phyloP scores from a whole-genome alignment of 2,113 vertebrate genomes.

The Pholis gunnellus region DNA sequence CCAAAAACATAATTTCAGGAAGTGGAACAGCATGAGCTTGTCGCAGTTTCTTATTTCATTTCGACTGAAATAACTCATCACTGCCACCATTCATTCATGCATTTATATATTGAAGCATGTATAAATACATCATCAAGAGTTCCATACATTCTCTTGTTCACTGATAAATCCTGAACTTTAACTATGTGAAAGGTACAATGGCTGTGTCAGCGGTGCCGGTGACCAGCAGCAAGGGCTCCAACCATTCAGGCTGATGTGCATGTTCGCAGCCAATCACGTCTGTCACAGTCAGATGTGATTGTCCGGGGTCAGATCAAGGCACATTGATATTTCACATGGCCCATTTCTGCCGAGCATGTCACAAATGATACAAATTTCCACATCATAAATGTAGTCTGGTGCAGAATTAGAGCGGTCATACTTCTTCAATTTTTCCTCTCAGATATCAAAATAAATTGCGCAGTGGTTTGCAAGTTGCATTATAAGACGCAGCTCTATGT shows the following conservation, averaged over 20 bases:
- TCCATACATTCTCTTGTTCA: conserved; percentile 7
- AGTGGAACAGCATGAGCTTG: conserved; percentile 44
- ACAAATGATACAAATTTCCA: conserved; percentile 72
- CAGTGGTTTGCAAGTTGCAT: conserved; percentile 52
- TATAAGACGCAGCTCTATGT: conserved; percentile 51
- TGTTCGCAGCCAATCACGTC: conserved; percentile 68
- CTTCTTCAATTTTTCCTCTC: conserved; percentile 70
- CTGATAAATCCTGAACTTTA: conserved; percentile 29
- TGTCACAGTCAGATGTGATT: conserved; percentile 63
- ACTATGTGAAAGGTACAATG: conserved; percentile 32
- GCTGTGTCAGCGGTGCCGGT: conserved; percentile 22
- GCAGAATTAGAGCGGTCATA: conserved; percentile 67
- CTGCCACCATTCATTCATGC: conserved; percentile 20
- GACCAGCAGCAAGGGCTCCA: conserved; percentile 60
- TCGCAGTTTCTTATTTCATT: conserved; percentile 30
- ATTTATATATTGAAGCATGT: conserved; percentile 14
- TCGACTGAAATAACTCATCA: conserved; percentile 32
- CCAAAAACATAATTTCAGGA: conserved; percentile 29
- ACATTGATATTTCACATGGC: conserved; percentile 69
- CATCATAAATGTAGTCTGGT: conserved; percentile 61
- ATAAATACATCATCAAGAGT: conserved; percentile 10
- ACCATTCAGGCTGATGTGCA: conserved; percentile 55
- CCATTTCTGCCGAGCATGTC: conserved; percentile 68
- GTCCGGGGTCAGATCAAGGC: conserved; percentile 75
- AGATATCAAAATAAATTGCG: conserved; percentile 69